A percentile compares a stretch with the other conserved stretches of the same genome.
phyloP scores from a whole-genome alignment of 2,113 vertebrate genomes.

The Lonchura striata region DNA sequence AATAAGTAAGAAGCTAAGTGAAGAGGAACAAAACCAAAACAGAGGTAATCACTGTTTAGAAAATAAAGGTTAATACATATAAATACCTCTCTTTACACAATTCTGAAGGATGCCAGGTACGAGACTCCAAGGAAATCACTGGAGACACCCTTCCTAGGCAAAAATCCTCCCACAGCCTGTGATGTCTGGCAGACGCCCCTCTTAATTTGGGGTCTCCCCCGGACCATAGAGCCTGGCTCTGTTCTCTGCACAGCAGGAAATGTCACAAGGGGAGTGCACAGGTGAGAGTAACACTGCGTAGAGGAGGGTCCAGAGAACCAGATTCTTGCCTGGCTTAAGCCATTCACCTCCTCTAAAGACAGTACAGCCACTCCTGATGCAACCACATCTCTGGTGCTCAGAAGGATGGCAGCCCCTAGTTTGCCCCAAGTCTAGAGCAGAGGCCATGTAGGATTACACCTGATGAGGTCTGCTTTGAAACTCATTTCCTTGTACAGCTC shows the following conservation, averaged over 20 bases:
- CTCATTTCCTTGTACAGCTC: neutral
- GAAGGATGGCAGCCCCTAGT: neutral
- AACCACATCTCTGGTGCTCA: neutral
- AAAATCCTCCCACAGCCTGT: neutral
- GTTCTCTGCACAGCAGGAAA: neutral
- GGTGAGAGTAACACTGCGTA: neutral
- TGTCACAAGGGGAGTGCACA: fast-evolving
- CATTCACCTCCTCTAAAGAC: neutral
- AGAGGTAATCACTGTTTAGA: conserved; percentile 33
- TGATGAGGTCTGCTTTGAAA: neutral
- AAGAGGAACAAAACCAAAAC: conserved; percentile 46
- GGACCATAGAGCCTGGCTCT: neutral
- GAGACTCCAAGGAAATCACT: neutral
- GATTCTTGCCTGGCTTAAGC: neutral
- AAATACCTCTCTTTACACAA: neutral
- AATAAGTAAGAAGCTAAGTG: conserved; percentile 45
- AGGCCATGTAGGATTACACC: neutral
- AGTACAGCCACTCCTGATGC: neutral
- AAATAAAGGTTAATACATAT: conserved; percentile 28
- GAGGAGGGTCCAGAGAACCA: neutral
- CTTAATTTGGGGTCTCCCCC: neutral
- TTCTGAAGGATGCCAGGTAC: neutral
- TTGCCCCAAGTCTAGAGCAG: neutral
- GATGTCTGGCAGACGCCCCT: neutral
- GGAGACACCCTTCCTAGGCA: neutral